Conservation (phyloP, 2,888 invertebrate species). For the Parnassius orleans region DNA sequence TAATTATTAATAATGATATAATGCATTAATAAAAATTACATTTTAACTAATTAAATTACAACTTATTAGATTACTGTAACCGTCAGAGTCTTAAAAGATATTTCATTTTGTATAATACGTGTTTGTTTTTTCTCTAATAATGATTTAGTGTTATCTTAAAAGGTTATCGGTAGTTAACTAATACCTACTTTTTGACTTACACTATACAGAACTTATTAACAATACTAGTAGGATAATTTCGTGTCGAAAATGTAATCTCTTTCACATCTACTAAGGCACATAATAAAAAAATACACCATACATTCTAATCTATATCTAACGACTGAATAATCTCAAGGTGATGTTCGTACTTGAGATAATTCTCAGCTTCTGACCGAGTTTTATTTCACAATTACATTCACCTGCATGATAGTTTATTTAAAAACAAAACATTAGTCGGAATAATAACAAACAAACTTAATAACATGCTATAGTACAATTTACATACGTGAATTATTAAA, state of each 20-base stretch:
- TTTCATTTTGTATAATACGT: neutral
- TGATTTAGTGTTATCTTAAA: conserved; percentile 31
- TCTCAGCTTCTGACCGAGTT: conserved; percentile 8
- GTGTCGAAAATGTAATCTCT: neutral
- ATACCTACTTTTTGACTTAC: conserved; percentile 7
- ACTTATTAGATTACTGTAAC: neutral
- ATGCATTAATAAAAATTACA: too few species aligned
- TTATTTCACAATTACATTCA: conserved; percentile 13
- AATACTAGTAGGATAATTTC: conserved; percentile 1
- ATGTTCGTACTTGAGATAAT: conserved; percentile 25
- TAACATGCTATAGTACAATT: too few species aligned
- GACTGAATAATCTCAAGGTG: conserved; percentile 22
- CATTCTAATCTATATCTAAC: conserved; percentile 15
- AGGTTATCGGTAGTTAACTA: conserved; percentile 29
- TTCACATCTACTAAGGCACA: conserved; percentile 1
- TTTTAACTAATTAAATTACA: too few species aligned
- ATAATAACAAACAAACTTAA: too few species aligned
- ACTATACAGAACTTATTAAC: conserved; percentile 13
- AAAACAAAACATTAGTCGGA: too few species aligned
- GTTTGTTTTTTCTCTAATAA: conserved; percentile 11
- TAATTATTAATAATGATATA: too few species aligned
- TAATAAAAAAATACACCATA: conserved; percentile 10
- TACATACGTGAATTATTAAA: too few species aligned
- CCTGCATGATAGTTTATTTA: neutral
- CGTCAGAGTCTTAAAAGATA: too few species aligned